These are phyloP conservation scores for Parelbella ahira DNA, from an alignment of 2,888 invertebrate genomes.

Conservation along the genomic window DNA sequence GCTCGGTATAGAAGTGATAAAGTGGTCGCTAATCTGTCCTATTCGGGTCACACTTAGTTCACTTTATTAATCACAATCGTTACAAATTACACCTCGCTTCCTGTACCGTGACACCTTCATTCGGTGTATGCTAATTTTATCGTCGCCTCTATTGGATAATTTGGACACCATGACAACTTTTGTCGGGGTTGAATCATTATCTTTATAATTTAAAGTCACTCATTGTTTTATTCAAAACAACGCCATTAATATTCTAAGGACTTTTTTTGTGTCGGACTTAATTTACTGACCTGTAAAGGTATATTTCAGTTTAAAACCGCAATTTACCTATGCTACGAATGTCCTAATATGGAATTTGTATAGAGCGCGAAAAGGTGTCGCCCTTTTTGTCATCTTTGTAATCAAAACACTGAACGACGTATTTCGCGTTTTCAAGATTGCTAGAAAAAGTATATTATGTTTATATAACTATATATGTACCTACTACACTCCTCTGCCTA, in stretches of 20 bases:
- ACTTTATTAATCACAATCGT: constrained; percentile 81
- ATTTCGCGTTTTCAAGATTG: too few relatives aligned
- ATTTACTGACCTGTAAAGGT: too few relatives aligned
- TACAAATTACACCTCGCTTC: constrained; percentile 79
- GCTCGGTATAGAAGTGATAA: constrained; percentile 79
- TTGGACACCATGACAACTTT: constrained; percentile 64
- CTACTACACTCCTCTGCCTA: too few relatives aligned
- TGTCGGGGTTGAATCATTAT: constrained; percentile 57
- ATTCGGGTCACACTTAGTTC: constrained; percentile 80
- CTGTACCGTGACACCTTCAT: constrained; percentile 72
- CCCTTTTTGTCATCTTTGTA: too few relatives aligned
- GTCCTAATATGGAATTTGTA: too few relatives aligned
- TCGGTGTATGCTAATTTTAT: constrained; percentile 77
- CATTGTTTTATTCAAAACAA: constrained; percentile 24
- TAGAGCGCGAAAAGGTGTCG: too few relatives aligned
- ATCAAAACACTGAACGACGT: too few relatives aligned
- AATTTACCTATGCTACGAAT: too few relatives aligned
- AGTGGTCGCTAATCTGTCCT: constrained; percentile 79
- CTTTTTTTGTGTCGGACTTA: constrained; percentile 12
- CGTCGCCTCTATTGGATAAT: constrained; percentile 67
- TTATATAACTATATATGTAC: too few relatives aligned
- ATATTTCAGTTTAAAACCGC: too few relatives aligned
- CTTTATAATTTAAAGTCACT: constrained; percentile 26
- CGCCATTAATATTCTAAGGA: constrained; percentile 20
- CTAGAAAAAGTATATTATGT: too few relatives aligned